Evolutionary conservation across 2,797 vertebrate species (phyloP), one percentile per base, ranked within the genome.

Genomic region (Periparus ater): DNA sequence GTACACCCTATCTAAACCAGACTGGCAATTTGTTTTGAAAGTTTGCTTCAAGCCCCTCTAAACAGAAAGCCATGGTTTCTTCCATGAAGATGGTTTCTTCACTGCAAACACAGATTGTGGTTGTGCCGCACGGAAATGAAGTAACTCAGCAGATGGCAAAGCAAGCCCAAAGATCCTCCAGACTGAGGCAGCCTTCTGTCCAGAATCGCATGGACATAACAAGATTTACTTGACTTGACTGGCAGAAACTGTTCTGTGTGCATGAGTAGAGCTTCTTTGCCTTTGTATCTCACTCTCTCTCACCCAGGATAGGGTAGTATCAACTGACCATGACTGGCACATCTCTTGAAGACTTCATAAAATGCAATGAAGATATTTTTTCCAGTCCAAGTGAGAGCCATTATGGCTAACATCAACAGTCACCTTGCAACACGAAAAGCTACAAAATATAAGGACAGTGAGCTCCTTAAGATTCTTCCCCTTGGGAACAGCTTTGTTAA

Each of bases 151-250:
- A 74, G 13, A 15, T 4, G 11, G 68, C 25, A 72, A 84, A 54
- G 10, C 34, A 30, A 63, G 53, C 8, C 62, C 42, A 50, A 26
- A 66, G 38, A 25, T 8, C 8, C 1, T n/a, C n/a, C 6, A 50
- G 38, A 15, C 1, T 8, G 55, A 27, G 29, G 26, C 36, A 60
- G 47, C 3, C 20, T 22, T 57, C 45, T 74, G 32, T 25, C 34
- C 44, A 45, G 54, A 60, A 30, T 17, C 58, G 58, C 40, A 29
- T 0, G 0, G 54, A 27, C 34, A 17, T n/a, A 12, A 12, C 1
- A 0, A 27, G 20, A 66, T 22, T 50, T 50, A 55, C 38, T 13
- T 1, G 3, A 13, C 8, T 13, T 10, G 3, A 65, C 25, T 60
- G 26, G 32, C 51, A 47, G 23, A 32, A 80, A 71, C 32, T n/a